These are phyloP conservation scores for Planococcus citri DNA, from an alignment of 1,140 invertebrate genomes.

Conservation along the genomic window DNA sequence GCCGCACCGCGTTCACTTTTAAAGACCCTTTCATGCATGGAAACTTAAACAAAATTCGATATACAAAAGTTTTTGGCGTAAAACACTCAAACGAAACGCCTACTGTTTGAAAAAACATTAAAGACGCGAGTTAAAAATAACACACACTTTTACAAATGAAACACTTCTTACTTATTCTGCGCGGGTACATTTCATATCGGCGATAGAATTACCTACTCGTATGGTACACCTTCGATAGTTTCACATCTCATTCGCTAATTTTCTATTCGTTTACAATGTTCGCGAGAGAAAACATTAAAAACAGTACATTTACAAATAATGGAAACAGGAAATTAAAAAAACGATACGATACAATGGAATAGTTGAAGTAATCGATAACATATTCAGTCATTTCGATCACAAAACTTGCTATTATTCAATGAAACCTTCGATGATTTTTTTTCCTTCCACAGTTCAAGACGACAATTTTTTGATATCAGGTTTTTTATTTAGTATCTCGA, in stretches of 20 bases:
- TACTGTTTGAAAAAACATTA: constrained; percentile 8
- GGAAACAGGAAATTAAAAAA: background rate
- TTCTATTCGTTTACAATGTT: background rate
- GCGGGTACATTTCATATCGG: background rate
- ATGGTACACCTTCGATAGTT: background rate
- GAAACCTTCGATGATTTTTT: no score
- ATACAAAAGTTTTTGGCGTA: background rate
- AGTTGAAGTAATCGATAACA: background rate
- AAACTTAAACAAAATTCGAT: constrained; percentile 2
- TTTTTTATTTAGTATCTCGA: constrained; percentile 37
- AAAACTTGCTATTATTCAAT: background rate
- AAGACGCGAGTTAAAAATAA: background rate
- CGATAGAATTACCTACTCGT: no score
- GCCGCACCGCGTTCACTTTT: background rate
- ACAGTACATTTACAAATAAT: background rate
- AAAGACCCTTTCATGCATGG: background rate
- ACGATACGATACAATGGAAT: background rate
- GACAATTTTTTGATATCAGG: background rate
- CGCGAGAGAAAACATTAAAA: background rate
- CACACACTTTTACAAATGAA: background rate
- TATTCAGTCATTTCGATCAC: background rate
- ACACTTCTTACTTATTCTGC: no score
- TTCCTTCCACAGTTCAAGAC: no score
- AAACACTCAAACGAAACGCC: background rate
- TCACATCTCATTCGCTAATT: background rate